Base-by-base conservation (phyloP, 2,113 vertebrate species). In the Serilophus lunatus region DNA sequence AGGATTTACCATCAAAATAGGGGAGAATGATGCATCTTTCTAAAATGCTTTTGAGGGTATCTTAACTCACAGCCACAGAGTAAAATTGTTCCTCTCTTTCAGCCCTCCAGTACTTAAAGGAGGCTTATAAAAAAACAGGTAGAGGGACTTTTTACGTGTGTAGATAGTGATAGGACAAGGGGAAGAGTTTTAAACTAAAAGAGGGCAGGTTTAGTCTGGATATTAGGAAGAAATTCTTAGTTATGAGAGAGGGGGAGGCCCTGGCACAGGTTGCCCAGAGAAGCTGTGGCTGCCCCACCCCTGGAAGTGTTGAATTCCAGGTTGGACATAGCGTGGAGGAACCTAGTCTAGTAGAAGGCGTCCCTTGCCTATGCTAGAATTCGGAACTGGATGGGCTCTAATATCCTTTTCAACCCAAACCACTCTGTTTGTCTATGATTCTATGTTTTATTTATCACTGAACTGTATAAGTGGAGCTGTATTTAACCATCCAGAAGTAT, bases 251-350 rank as follows among this genome's bases (percentile, higher is more conserved):
- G n/a, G 38, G 5, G 0, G 0, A 68, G 11, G 11, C 23, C 19
- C 44, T 51, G 44, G 77, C 7, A 45, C 10, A 45, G 26, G 50
- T 0, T 38, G 3, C 6, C 8, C 69, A 60, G 61, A 18, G 45
- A 5, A n/a, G 19, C 10, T 82, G 69, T 68, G 53, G 19, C 24
- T 82, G 33, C 1, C 16, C 26, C 28, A 29, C 18, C 45, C 53
- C 40, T 82, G 86, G 38, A 3, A 53, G 7, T 31, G 24, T 4
- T 8, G 38, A 40, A 53, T 24, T 3, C 4, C 68, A 59, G 45
- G 19, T 0, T 82, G 70, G 53, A 68, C 0, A 0, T 19, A 16
- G 17, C 8, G 59, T 51, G 38, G 53, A 68, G 7, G 4, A 53
- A 0, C 7, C 54, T 76, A 61, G n/a, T 13, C 8, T 0, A 2